Conservation (phyloP, 2,113 vertebrate genomes). For the Pollimyrus isidori region DNA sequence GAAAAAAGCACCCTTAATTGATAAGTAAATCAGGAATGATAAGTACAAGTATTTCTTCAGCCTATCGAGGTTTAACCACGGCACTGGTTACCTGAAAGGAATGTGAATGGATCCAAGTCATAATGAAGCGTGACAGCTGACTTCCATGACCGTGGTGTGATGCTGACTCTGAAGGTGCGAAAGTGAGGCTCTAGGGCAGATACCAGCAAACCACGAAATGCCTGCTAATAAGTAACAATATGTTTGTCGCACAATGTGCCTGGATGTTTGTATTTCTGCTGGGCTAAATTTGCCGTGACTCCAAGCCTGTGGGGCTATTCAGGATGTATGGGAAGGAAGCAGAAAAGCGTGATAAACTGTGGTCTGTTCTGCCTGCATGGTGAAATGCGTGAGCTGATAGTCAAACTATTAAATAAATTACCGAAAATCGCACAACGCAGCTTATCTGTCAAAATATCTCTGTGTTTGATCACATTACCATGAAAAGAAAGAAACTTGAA, state of each 20-base stretch:
- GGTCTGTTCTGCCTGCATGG: not conserved
- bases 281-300: not conserved
- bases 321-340: not conserved
- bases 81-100: not conserved
- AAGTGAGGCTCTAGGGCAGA: not conserved
- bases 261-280: not conserved
- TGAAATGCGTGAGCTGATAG: not conserved
- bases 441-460: not conserved
- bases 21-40: constrained; percentile 1
- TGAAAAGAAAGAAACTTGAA: not conserved
- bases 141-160: not conserved
- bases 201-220: not conserved
- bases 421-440: not conserved
- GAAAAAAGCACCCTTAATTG: not conserved
- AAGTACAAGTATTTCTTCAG: not conserved
- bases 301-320: not conserved
- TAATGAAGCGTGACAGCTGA: not conserved
- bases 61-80: not conserved
- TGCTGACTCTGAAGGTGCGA: not conserved
- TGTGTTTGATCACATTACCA: not conserved
- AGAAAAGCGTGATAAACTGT: not conserved
- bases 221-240: too few relatives aligned
- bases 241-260: not conserved
- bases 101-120: not conserved
- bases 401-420: not conserved